phyloP scores from a whole-genome alignment of 2,888 invertebrate species.

The Crocallis elinguaria region DNA sequence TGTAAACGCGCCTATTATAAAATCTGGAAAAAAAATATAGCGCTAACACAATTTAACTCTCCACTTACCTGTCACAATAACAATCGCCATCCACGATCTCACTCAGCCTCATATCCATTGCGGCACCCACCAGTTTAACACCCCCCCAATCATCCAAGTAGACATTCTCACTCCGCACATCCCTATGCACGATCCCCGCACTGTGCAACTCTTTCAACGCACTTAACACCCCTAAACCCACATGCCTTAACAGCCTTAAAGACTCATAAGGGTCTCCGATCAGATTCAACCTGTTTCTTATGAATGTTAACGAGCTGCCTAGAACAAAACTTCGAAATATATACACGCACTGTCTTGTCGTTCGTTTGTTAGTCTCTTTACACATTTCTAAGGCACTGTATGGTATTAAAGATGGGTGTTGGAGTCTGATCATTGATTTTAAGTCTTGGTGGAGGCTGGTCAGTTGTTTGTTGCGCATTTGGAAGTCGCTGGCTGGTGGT shows the following conservation, averaged over 20 bases:
- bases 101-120: conserved; percentile 87
- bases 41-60: neutral
- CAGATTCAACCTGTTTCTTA: conserved; percentile 50
- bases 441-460: conserved; percentile 91
- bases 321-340: conserved; percentile 89
- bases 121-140: conserved; percentile 87
- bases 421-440: conserved; percentile 87
- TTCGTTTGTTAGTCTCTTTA: conserved; percentile 80
- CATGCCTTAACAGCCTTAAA: conserved; percentile 82
- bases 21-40: too few relatives aligned
- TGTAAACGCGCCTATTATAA: too few relatives aligned
- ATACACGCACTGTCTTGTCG: conserved; percentile 83
- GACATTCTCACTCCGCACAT: conserved; percentile 90
- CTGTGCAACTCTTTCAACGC: conserved; percentile 92
- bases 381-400: conserved; percentile 90
- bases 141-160: conserved; percentile 88
- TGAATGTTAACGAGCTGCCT: conserved; percentile 67
- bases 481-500: conserved; percentile 65
- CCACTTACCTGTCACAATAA: conserved; percentile 69
- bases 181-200: conserved; percentile 92
- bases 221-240: conserved; percentile 89
- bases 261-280: conserved; percentile 64
- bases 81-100: conserved; percentile 81
- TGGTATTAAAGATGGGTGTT: conserved; percentile 89
- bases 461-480: conserved; percentile 83